Evolutionary conservation across 2,797 vertebrate species (phyloP).

Genomic region (Protosalanx chinensis): DNA sequence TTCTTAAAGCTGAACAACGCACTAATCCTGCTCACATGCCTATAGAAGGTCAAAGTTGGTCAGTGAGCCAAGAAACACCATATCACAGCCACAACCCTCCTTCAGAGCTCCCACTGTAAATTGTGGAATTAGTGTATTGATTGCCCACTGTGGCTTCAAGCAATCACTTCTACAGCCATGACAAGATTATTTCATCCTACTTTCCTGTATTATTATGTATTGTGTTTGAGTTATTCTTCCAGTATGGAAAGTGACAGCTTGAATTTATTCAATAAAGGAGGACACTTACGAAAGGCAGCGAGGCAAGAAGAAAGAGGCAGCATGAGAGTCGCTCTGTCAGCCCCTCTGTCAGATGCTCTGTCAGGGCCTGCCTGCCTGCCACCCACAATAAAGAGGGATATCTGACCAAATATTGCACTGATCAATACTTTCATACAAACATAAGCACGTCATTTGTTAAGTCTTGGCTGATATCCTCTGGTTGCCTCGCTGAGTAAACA

Average conservation of each 20-base stretch:
- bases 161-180: slow-evolving; percentile 98
- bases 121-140: slow-evolving; percentile 99
- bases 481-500: slow-evolving; percentile 53
- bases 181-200: slow-evolving; percentile 99
- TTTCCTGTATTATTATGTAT: slow-evolving; percentile 99
- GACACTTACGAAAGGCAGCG: slow-evolving; percentile 94
- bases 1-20: slow-evolving; percentile 88
- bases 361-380: slow-evolving; percentile 74
- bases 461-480: slow-evolving; percentile 49
- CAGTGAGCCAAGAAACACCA: slow-evolving; percentile 99
- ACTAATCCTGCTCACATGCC: slow-evolving; percentile 90
- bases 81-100: slow-evolving; percentile 95
- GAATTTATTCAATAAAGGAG: slow-evolving; percentile 99
- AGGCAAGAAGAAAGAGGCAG: slow-evolving; percentile 82
- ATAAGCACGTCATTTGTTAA: slow-evolving; percentile 77
- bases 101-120: slow-evolving; percentile 94
- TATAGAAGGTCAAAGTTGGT: slow-evolving; percentile 99
- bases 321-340: slow-evolving; percentile 37
- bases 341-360: slow-evolving; percentile 54
- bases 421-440: slow-evolving; percentile 94
- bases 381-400: slow-evolving; percentile 79
- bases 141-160: slow-evolving; percentile 90
- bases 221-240: slow-evolving; percentile 98
- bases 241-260: slow-evolving; percentile 98
- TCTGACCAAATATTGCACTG: slow-evolving; percentile 81